Percentiles rank a stretch among this genome's conserved stretches.
Conservation (phyloP, 2,888 invertebrate species). For the Sminthurides aquaticus region DNA sequence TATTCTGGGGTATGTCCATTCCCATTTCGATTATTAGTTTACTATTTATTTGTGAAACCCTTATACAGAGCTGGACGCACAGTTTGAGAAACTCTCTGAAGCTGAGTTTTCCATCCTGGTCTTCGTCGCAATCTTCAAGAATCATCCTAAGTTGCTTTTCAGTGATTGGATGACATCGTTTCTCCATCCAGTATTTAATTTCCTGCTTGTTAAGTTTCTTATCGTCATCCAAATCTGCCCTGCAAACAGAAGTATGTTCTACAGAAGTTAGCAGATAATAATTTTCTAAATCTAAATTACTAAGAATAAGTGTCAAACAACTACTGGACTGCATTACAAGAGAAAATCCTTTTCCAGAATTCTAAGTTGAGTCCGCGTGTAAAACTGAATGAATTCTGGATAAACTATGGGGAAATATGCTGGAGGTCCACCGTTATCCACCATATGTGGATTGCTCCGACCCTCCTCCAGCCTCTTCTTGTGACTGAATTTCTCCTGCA, state of each 20-base stretch:
- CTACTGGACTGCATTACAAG: slow-evolving; percentile 6
- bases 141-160: slow-evolving; percentile 17
- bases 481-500: slow-evolving; percentile 2
- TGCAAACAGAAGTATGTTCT: slow-evolving; percentile 3
- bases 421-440: not conserved
- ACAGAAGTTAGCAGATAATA: too few species aligned
- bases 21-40: not conserved
- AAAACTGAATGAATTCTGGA: slow-evolving; percentile 12
- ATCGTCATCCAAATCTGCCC: slow-evolving; percentile 28
- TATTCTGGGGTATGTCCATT: not conserved
- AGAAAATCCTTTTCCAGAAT: slow-evolving; percentile 25
- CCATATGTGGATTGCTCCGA: not conserved
- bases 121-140: slow-evolving; percentile 21
- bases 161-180: slow-evolving; percentile 22
- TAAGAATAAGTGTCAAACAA: too few species aligned
- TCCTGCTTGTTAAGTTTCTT: slow-evolving; percentile 20
- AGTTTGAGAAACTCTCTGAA: slow-evolving; percentile 26
- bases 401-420: slow-evolving; percentile 2
- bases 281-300: too few species aligned
- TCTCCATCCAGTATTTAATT: slow-evolving; percentile 35
- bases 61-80: slow-evolving; percentile 4
- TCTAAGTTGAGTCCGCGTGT: slow-evolving; percentile 13
- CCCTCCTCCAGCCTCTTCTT: slow-evolving; percentile 5
- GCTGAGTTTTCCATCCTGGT: slow-evolving; percentile 22
- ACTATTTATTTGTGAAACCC: not conserved